Evolutionary conservation across 2,797 vertebrate species (phyloP).

Genomic region (Leptoclinus maculatus): DNA sequence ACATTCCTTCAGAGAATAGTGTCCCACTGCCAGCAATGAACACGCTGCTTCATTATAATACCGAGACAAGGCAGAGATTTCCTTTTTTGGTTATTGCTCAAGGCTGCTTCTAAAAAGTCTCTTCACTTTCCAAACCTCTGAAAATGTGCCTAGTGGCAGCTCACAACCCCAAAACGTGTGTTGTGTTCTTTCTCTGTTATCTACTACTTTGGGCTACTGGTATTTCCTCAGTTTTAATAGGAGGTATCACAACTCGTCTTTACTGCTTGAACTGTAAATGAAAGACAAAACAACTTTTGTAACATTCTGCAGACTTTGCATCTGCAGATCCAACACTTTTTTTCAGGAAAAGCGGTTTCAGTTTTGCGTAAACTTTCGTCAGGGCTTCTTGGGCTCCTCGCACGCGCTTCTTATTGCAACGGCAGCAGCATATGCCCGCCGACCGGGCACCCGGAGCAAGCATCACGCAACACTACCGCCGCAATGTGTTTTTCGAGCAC

Average conservation of each 20-base stretch:
- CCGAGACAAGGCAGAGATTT: conserved; percentile 5
- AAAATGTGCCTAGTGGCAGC: conserved; percentile 72
- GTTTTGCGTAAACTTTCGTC: not conserved
- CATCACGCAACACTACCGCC: conserved; percentile 15
- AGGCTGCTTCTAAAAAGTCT: conserved; percentile 52
- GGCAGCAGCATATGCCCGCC: conserved; percentile 50
- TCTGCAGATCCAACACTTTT: not conserved
- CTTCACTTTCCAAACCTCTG: conserved; percentile 47
- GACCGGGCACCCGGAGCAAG: conserved; percentile 14
- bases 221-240: conserved; percentile 49
- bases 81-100: conserved; percentile 22
- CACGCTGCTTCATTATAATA: conserved; percentile 38
- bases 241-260: conserved; percentile 30
- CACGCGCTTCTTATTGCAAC: conserved; percentile 20
- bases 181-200: conserved; percentile 56
- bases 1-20: conserved; percentile 65
- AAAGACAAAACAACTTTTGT: conserved; percentile 39
- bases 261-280: conserved; percentile 40
- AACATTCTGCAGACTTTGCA: conserved; percentile 17
- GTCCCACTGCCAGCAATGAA: conserved; percentile 67
- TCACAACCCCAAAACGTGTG: conserved; percentile 45
- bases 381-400: not conserved
- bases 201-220: conserved; percentile 44
- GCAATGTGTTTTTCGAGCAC: conserved; percentile 48
- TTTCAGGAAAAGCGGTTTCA: not conserved